Evolutionary conservation across 2,113 vertebrate species (phyloP).

Genomic region (Eptesicus fuscus): DNA sequence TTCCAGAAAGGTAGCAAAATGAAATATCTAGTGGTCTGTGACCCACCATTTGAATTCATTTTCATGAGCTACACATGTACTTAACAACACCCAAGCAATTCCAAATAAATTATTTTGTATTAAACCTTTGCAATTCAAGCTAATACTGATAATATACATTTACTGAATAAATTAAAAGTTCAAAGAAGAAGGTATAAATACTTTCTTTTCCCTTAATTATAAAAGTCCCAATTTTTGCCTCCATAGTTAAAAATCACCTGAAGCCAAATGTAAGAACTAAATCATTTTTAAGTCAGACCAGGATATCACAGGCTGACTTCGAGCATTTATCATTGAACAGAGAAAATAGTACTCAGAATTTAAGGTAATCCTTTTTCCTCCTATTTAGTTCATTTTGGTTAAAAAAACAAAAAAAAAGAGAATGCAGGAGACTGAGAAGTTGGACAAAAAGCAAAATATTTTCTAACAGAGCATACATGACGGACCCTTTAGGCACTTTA

Average conservation of each 20-base stretch:
- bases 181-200: not conserved
- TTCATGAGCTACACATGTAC: not conserved
- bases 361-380: not conserved
- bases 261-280: not conserved
- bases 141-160: not conserved
- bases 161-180: not conserved
- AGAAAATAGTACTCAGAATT: not conserved
- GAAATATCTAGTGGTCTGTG: not conserved
- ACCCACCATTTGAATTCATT: not conserved
- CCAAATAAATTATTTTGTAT: not conserved
- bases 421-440: not conserved
- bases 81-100: not conserved
- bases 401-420: not conserved
- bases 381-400: not conserved
- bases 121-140: not conserved
- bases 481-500: not conserved
- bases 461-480: not conserved
- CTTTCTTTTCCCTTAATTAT: not conserved
- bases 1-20: conserved; percentile 14
- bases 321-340: not conserved
- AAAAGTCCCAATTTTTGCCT: not conserved
- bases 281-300: not conserved
- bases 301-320: not conserved
- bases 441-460: not conserved
- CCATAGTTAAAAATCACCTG: not conserved